Conservation (phyloP, 2,888 invertebrate species). For the Mesorhabditis spiculigera region DNA sequence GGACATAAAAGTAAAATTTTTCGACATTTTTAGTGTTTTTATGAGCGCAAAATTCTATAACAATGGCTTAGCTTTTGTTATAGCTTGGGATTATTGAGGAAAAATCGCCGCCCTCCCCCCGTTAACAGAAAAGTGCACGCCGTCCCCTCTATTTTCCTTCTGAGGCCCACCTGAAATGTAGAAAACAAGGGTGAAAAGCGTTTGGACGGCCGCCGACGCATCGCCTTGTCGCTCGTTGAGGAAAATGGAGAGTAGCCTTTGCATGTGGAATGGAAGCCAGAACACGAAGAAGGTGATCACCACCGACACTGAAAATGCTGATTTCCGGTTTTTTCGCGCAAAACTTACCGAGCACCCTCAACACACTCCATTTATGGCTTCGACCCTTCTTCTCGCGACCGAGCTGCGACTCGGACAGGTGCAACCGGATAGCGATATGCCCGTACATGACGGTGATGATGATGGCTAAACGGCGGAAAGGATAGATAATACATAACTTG, state of each 20-base stretch:
- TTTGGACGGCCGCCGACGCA: conserved; percentile 27
- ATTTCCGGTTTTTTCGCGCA: conserved; percentile 8
- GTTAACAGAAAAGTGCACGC: neutral
- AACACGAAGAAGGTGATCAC: conserved; percentile 89
- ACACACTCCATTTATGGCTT: conserved; percentile 28
- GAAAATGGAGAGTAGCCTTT: conserved; percentile 74
- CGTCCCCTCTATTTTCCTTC: neutral
- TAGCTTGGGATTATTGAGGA: neutral
- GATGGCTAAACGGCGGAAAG: conserved; percentile 24
- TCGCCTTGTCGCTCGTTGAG: conserved; percentile 39
- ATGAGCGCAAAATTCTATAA: no score
- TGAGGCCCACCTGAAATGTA: conserved; percentile 37
- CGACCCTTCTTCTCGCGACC: conserved; percentile 11
- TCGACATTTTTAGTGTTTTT: no score
- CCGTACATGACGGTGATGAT: conserved; percentile 53
- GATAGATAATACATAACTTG: neutral
- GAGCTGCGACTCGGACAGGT: conserved; percentile 24
- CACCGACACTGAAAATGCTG: conserved; percentile 73
- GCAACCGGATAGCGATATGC: conserved; percentile 47
- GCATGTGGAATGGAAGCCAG: conserved; percentile 93
- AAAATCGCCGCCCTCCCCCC: conserved; percentile 11
- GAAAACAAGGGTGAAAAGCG: conserved; percentile 31
- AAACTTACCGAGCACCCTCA: conserved; percentile 37
- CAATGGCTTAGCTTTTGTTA: no score
- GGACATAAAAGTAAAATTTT: no score